Evolutionary conservation across 1,140 invertebrate species (phyloP).

Genomic region (Orussus abietinus): DNA sequence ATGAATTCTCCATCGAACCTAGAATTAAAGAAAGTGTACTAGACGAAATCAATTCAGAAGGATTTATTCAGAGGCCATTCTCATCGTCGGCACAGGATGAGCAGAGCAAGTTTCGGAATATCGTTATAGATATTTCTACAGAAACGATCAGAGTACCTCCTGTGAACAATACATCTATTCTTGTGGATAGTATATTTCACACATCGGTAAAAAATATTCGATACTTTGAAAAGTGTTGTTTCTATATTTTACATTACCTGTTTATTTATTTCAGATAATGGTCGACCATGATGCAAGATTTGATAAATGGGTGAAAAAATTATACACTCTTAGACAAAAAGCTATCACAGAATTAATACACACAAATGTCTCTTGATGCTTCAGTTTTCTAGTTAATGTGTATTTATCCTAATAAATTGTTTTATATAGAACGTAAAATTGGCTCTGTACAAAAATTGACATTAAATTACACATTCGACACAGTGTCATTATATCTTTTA

Average conservation of each 20-base stretch:
- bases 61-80: conserved; percentile 48
- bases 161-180: conserved; percentile 23
- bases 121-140: conserved; percentile 43
- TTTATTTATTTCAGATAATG: conserved; percentile 39
- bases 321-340: conserved; percentile 49
- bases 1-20: conserved; percentile 44
- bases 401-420: neutral
- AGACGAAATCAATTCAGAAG: conserved; percentile 49
- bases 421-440: conserved; percentile 3
- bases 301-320: conserved; percentile 53
- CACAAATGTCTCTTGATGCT: conserved; percentile 22
- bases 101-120: conserved; percentile 45
- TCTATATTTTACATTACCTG: conserved; percentile 2
- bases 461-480: neutral
- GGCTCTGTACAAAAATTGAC: neutral
- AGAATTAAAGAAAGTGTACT: conserved; percentile 37
- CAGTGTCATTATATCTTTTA: conserved; percentile 5
- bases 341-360: conserved; percentile 36
- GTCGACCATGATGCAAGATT: conserved; percentile 46
- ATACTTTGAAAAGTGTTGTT: conserved; percentile 8
- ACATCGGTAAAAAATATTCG: conserved; percentile 38
- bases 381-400: conserved; percentile 1
- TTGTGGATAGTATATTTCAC: conserved; percentile 48
- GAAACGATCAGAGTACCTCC: conserved; percentile 46
- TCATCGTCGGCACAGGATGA: conserved; percentile 34